These are phyloP conservation scores for Bubo blakistoni DNA, from an alignment of 2,113 vertebrate species.

Conservation along the genomic window DNA sequence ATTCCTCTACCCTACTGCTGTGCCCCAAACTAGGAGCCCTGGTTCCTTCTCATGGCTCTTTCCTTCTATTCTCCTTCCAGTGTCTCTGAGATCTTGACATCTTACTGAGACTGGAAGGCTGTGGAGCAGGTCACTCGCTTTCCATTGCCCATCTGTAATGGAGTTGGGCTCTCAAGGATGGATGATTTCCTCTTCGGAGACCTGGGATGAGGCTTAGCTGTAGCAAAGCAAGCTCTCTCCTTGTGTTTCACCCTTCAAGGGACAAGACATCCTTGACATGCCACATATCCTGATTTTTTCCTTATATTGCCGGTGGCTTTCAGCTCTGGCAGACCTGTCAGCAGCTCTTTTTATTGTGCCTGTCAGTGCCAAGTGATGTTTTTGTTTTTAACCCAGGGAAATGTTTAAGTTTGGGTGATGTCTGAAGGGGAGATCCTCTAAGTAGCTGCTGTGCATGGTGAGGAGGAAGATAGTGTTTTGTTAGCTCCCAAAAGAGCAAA, in stretches of 20 bases:
- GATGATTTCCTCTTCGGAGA: not conserved
- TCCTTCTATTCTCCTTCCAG: not conserved
- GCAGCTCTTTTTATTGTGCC: not conserved
- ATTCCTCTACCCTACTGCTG: not conserved
- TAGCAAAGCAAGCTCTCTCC: not conserved
- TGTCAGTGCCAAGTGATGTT: not conserved
- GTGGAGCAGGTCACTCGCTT: not conserved
- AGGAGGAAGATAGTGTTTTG: not conserved
- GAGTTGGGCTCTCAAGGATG: not conserved
- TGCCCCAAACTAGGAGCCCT: not conserved
- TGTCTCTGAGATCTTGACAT: not conserved
- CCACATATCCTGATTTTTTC: not conserved
- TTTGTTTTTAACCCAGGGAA: not conserved
- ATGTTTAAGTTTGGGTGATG: not conserved
- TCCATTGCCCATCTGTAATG: not conserved
- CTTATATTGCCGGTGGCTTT: not conserved
- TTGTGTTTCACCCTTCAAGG: not conserved
- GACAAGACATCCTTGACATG: not conserved
- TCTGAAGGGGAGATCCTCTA: not conserved
- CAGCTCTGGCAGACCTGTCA: not conserved
- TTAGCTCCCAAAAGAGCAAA: not conserved
- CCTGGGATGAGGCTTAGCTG: not conserved
- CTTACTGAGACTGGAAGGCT: rapidly evolving
- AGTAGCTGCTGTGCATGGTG: not conserved
- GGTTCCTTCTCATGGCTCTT: not conserved